These are phyloP conservation scores for Platorchestia sp. DNA, from an alignment of 1,140 invertebrate genomes.

Conservation along the genomic window DNA sequence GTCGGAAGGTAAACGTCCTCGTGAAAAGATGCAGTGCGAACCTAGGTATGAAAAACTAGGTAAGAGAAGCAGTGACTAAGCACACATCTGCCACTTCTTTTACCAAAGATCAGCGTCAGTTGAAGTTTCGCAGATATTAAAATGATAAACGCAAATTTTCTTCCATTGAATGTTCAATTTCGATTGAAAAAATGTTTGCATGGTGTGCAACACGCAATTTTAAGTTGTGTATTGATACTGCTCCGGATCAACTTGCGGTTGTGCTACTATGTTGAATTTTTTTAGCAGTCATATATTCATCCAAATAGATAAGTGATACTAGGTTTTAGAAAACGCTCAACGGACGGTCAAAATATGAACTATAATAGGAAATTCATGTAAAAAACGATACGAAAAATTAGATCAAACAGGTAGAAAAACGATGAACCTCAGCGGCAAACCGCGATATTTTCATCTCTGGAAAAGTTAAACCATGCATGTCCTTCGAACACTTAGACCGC, in stretches of 20 bases:
- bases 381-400: not conserved
- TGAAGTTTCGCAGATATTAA: not conserved
- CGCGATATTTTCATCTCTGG: too few relatives aligned
- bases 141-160: not conserved
- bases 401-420: not conserved
- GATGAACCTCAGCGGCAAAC: not conserved
- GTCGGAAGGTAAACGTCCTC: not conserved
- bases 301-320: not conserved
- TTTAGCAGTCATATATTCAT: not conserved
- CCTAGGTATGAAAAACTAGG: not conserved
- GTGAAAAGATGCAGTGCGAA: not conserved
- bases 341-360: not conserved
- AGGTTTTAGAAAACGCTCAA: not conserved
- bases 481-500: too few relatives aligned
- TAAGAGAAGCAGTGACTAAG: not conserved
- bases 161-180: not conserved
- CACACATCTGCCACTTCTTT: not conserved
- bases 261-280: too few relatives aligned
- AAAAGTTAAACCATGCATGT: too few relatives aligned
- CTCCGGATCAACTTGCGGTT: too few relatives aligned
- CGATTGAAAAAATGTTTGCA: too few relatives aligned
- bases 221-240: too few relatives aligned
- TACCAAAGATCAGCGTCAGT: not conserved
- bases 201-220: too few relatives aligned
- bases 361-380: not conserved